These are phyloP conservation scores for Piezodorus guildinii DNA, from an alignment of 1,140 invertebrate species.

Conservation along the genomic window DNA sequence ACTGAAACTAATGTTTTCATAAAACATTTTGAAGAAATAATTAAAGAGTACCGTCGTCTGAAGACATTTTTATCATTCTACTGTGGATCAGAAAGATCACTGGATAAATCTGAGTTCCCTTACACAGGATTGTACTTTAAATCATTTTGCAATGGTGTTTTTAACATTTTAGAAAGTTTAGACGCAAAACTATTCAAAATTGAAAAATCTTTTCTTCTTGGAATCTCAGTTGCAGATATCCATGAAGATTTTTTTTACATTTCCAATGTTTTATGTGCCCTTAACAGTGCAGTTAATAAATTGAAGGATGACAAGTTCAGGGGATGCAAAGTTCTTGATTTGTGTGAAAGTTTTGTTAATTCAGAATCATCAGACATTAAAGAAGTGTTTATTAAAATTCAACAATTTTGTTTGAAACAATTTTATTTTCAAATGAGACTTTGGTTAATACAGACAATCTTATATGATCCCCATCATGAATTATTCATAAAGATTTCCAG, in stretches of 20 bases:
- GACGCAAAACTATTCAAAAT: not conserved
- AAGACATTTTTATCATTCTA: no score
- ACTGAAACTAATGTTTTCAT: no score
- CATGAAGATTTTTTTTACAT: not conserved
- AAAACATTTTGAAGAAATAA: no score
- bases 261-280: not conserved
- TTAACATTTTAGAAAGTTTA: not conserved
- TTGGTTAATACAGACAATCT: constrained; percentile 7
- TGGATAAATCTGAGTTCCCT: no score
- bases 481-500: not conserved
- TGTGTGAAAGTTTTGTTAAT: constrained; percentile 5
- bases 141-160: constrained; percentile 1
- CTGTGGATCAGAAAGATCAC: no score
- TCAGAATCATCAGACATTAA: not conserved
- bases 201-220: not conserved
- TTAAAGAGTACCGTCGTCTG: no score
- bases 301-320: not conserved
- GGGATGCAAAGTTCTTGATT: constrained; percentile 15
- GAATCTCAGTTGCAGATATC: not conserved
- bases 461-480: constrained; percentile 16
- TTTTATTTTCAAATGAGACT: constrained; percentile 16
- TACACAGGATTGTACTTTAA: not conserved
- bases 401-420: constrained; percentile 16
- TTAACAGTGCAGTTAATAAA: not conserved
- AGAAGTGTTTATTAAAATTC: constrained; percentile 12